These are phyloP conservation scores for Teinopalpus imperialis DNA, from an alignment of 2,888 invertebrate species.

Conservation along the genomic window DNA sequence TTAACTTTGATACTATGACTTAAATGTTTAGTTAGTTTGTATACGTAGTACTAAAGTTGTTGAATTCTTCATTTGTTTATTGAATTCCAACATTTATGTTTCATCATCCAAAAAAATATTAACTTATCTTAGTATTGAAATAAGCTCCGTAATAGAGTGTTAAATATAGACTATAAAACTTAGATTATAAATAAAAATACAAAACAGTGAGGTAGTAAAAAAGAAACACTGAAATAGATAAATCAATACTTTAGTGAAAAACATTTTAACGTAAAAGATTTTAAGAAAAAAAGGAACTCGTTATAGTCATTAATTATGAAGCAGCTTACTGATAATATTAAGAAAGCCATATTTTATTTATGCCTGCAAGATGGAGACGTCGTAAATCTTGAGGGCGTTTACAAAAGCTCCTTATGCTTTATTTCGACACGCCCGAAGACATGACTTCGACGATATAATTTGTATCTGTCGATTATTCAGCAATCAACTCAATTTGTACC, in stretches of 20 bases:
- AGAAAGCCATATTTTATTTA: slow-evolving; percentile 19
- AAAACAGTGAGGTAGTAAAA: background rate
- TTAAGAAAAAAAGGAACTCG: background rate
- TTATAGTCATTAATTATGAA: slow-evolving; percentile 11
- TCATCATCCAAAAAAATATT: too few species aligned
- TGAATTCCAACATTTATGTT: too few species aligned
- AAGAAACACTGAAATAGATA: background rate
- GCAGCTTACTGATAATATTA: slow-evolving; percentile 16
- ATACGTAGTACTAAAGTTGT: too few species aligned
- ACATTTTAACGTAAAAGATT: too few species aligned
- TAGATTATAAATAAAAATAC: background rate
- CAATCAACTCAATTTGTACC: slow-evolving; percentile 35
- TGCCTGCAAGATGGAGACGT: slow-evolving; percentile 11
- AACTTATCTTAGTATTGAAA: too few species aligned
- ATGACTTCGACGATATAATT: slow-evolving; percentile 31
- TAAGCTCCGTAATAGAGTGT: background rate
- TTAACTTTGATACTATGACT: too few species aligned
- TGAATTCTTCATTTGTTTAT: too few species aligned
- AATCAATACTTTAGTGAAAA: background rate
- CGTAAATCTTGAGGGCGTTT: slow-evolving; percentile 23
- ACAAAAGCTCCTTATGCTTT: slow-evolving; percentile 22
- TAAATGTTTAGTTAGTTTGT: too few species aligned
- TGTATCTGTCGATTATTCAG: slow-evolving; percentile 39
- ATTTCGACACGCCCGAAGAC: slow-evolving; percentile 24
- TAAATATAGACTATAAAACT: background rate